Conservation (phyloP, 64 coral and sea anemone species). For the Actinia tenebrosa region DNA sequence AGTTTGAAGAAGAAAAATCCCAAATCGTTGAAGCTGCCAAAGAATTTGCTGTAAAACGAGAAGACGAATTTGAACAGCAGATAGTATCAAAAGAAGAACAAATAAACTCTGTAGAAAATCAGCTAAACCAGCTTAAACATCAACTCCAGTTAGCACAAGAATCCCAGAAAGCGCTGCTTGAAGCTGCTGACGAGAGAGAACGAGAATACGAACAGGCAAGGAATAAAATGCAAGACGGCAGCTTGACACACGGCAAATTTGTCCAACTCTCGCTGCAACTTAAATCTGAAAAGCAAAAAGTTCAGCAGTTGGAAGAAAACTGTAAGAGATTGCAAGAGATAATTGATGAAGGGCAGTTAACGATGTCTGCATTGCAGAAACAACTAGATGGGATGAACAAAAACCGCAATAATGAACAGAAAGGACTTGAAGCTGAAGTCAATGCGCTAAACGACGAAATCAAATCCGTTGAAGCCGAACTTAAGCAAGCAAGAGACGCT, state of each 20-base stretch:
- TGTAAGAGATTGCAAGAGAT: constrained; percentile 19
- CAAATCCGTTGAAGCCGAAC: not conserved
- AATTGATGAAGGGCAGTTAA: not conserved
- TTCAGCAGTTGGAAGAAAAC: constrained; percentile 25
- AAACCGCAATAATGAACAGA: not conserved
- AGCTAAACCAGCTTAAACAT: constrained; percentile 17
- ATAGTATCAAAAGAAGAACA: constrained; percentile 21
- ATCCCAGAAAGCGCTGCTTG: constrained; percentile 29
- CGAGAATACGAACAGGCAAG: constrained; percentile 26
- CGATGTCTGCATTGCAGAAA: not conserved
- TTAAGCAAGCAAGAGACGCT: not conserved
- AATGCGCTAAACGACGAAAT: not conserved
- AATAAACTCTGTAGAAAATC: constrained; percentile 3
- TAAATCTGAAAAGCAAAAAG: constrained; percentile 24
- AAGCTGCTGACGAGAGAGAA: constrained; percentile 50
- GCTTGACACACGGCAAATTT: constrained; percentile 28
- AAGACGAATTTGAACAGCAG: constrained; percentile 26
- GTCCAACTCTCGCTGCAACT: constrained; percentile 19
- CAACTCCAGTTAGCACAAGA: constrained; percentile 28
- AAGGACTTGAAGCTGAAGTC: not conserved
- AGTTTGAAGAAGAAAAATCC: constrained; percentile 42
- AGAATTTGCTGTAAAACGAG: constrained; percentile 51
- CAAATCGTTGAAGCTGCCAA: constrained; percentile 47
- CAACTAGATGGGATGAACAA: not conserved
- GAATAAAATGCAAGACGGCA: constrained; percentile 17